Evolutionary conservation across 1,140 invertebrate genomes (phyloP).

Genomic region (Charaxes varanes): DNA sequence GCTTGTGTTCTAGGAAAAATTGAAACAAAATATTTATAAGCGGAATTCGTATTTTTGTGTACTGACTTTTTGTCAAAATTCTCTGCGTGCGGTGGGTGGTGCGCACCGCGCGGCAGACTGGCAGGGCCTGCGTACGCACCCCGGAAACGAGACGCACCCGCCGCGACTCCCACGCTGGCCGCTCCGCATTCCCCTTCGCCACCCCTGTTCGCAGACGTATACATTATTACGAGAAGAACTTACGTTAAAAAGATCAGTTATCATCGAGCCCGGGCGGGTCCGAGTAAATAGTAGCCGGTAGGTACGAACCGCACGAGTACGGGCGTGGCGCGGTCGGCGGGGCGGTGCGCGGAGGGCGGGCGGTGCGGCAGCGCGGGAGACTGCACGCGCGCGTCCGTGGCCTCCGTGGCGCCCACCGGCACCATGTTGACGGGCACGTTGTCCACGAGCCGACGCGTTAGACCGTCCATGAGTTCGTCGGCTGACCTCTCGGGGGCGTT

Average conservation of each 20-base stretch:
- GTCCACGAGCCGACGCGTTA: constrained; percentile 36
- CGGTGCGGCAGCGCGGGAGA: constrained; percentile 61
- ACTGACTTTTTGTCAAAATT: no score
- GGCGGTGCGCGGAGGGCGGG: constrained; percentile 42
- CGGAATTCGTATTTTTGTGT: no score
- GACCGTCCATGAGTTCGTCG: constrained; percentile 16
- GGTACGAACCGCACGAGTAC: constrained; percentile 43
- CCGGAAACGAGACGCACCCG: constrained; percentile 26
- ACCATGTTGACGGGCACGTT: constrained; percentile 39
- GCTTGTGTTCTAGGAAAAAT: no score
- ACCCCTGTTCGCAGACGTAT: constrained; percentile 18
- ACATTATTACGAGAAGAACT: no score
- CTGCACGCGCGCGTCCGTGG: constrained; percentile 56
- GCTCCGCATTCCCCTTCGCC: constrained; percentile 28
- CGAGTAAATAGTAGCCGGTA: not conserved
- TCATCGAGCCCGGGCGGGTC: no score
- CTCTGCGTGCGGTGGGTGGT: constrained; percentile 41
- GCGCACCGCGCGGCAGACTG: constrained; percentile 54
- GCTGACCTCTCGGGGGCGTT: constrained; percentile 16
- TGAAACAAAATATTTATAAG: no score
- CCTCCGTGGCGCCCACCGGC: constrained; percentile 50
- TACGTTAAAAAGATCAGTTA: no score
- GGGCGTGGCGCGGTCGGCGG: constrained; percentile 49
- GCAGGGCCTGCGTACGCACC: constrained; percentile 43
- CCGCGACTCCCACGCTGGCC: constrained; percentile 16